Conservation (phyloP, 2,888 invertebrate genomes). For the Parnassius glacialis region DNA sequence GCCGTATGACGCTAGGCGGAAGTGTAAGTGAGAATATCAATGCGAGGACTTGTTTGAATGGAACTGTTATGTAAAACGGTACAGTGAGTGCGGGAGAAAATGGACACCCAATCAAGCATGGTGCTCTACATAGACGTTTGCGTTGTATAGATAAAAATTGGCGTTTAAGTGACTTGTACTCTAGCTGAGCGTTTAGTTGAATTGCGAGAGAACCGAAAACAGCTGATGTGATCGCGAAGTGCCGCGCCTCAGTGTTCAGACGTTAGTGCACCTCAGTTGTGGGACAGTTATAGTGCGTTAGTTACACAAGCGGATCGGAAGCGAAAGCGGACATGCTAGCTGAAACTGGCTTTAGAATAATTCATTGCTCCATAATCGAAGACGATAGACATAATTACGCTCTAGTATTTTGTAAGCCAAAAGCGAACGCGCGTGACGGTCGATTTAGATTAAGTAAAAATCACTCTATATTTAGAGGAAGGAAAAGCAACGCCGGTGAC, state of each 20-base stretch:
- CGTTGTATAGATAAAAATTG: constrained; percentile 28
- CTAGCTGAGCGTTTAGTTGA: constrained; percentile 31
- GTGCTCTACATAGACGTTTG: constrained; percentile 19
- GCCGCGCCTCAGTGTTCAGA: constrained; percentile 3
- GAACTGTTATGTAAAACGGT: constrained; percentile 6
- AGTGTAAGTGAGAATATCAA: constrained; percentile 1
- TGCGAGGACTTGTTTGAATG: constrained; percentile 16
- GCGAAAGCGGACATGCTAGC: constrained; percentile 25
- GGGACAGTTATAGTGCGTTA: constrained; percentile 28
- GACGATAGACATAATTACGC: constrained; percentile 34
- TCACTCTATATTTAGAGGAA: constrained; percentile 33
- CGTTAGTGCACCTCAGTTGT: constrained; percentile 30
- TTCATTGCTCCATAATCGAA: constrained; percentile 35
- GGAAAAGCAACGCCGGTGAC: constrained; percentile 28
- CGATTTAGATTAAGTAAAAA: constrained; percentile 38
- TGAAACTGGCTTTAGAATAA: constrained; percentile 32
- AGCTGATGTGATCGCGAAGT: constrained; percentile 13
- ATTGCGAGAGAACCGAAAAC: constrained; percentile 24
- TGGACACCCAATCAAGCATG: constrained; percentile 8
- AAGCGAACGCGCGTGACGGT: constrained; percentile 31
- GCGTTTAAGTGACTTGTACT: constrained; percentile 34
- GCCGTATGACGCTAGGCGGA: neutral
- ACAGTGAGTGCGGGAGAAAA: constrained; percentile 9
- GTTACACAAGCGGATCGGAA: constrained; percentile 21
- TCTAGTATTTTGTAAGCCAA: constrained; percentile 33